Evolutionary conservation across 2,113 vertebrate species (phyloP).

Genomic region (cat (Felis catus)): F.catus_Fca126_mat1.0 CM031419.1:135484001-135484500

Average conservation of each 20-base stretch:
- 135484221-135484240: conserved; percentile 25
- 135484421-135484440: conserved; percentile 75
- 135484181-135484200: conserved; percentile 57
- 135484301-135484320: conserved; percentile 67
- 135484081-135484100: conserved; percentile 59
- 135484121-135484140: conserved; percentile 67
- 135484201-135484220: conserved; percentile 76
- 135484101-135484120: conserved; percentile 64
- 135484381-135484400: conserved; percentile 44
- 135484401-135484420: conserved; percentile 66
- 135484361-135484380: conserved; percentile 68
- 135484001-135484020: conserved; percentile 76
- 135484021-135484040: conserved; percentile 81
- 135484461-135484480: conserved; percentile 68
- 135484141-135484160: conserved; percentile 61
- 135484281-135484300: conserved; percentile 75
- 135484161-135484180: not conserved
- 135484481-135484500: conserved; percentile 65
- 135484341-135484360: conserved; percentile 73
- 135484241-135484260: conserved; percentile 73
- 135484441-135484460: conserved; percentile 77
- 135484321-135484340: conserved; percentile 78
- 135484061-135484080: not conserved
- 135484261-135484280: conserved; percentile 81
- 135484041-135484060: conserved; percentile 55